Percentiles rank a stretch among this genome's conserved stretches.
Evolutionary conservation across 2,113 vertebrate species (phyloP).

Genomic region (Bettongia penicillata): DNA sequence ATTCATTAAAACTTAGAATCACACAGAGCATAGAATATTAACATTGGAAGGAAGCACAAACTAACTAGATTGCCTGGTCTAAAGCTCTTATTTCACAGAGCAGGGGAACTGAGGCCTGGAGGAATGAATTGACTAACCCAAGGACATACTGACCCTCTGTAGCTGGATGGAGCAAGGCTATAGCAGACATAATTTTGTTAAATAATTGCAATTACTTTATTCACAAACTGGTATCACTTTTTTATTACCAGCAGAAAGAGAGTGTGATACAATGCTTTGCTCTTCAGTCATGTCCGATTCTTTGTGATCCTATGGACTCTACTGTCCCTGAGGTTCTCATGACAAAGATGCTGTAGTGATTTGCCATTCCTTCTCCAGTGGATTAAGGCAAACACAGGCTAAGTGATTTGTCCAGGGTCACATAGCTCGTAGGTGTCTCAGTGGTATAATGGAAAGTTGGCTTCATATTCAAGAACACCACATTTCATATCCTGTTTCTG

Average conservation of each 20-base stretch:
- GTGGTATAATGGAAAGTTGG: background rate
- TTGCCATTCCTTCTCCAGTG: background rate
- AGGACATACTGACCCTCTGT: background rate
- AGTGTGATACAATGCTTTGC: background rate
- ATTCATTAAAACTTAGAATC: background rate
- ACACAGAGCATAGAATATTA: background rate
- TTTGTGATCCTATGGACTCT: background rate
- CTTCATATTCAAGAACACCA: background rate
- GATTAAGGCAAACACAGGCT: background rate
- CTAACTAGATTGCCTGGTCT: background rate
- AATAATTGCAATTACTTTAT: background rate
- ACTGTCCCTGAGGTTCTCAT: background rate
- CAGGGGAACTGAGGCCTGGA: background rate
- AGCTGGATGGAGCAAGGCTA: background rate
- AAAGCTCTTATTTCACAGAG: background rate
- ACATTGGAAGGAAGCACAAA: background rate
- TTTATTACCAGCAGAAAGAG: background rate
- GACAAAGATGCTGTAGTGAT: background rate
- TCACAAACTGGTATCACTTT: background rate
- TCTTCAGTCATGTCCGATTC: background rate
- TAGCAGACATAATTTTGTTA: background rate
- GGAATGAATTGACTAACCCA: background rate
- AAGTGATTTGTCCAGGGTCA: background rate
- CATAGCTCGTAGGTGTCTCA: background rate
- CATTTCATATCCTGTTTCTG: background rate